Evolutionary conservation across 2,888 invertebrate species (phyloP).

Genomic region (Cantharis lateralis): DNA sequence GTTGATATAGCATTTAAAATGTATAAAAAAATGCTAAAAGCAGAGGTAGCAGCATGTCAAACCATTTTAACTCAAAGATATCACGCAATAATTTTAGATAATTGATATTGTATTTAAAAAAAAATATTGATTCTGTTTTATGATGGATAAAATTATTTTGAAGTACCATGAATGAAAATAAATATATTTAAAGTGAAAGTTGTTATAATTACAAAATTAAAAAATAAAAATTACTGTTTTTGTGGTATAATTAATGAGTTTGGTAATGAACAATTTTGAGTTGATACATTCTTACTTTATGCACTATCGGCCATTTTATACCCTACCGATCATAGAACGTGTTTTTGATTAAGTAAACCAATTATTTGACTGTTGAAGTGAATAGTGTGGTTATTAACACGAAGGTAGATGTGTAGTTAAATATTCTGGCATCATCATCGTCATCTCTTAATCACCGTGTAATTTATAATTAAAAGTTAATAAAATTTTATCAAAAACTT

Average conservation of each 20-base stretch:
- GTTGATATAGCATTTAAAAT: too few species aligned
- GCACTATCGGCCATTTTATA: conserved; percentile 24
- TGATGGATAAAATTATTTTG: not conserved
- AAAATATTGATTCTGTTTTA: too few species aligned
- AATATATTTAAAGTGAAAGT: not conserved
- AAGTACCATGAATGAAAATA: not conserved
- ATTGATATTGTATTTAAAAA: too few species aligned
- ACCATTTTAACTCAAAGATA: too few species aligned
- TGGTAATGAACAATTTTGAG: conserved; percentile 12
- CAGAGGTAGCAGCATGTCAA: too few species aligned
- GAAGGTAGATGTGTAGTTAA: conserved; percentile 22
- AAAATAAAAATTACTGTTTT: not conserved
- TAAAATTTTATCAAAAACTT: not conserved
- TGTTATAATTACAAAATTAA: not conserved
- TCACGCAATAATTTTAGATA: too few species aligned
- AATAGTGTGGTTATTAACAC: conserved; percentile 26
- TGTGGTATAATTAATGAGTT: conserved; percentile 4
- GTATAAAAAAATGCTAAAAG: too few species aligned
- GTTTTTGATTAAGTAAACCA: conserved; percentile 43
- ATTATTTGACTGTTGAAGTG: conserved; percentile 36
- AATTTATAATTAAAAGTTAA: not conserved
- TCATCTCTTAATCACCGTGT: not conserved
- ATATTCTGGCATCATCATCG: conserved; percentile 19
- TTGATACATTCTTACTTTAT: conserved; percentile 24
- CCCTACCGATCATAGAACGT: conserved; percentile 33